phyloP scores from a whole-genome alignment of 2,888 invertebrate species.

The Scaeva pyrastri region DNA sequence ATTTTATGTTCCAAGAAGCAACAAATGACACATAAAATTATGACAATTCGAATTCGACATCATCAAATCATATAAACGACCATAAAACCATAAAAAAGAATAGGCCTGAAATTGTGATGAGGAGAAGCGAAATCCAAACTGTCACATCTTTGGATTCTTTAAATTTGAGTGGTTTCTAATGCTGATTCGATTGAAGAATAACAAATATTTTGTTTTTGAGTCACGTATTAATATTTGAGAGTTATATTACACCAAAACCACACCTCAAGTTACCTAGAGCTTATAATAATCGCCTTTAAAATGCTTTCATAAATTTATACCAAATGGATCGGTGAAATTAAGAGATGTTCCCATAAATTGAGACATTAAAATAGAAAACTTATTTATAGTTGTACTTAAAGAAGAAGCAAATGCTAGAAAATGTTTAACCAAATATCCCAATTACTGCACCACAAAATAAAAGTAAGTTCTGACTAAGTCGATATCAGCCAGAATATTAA shows the following conservation, averaged over 20 bases:
- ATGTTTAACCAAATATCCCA: no score
- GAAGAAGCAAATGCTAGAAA: no score
- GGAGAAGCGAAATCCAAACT: conserved; percentile 36
- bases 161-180: conserved; percentile 51
- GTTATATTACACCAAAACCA: not conserved
- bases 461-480: no score
- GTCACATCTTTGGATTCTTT: conserved; percentile 40
- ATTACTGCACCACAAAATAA: no score
- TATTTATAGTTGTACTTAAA: no score
- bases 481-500: no score
- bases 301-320: not conserved
- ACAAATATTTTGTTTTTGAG: conserved; percentile 54
- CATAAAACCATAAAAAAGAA: not conserved
- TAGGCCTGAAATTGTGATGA: conserved; percentile 35
- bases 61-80: conserved; percentile 23
- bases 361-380: no score
- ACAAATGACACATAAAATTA: conserved; percentile 71
- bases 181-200: conserved; percentile 50
- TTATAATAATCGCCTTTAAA: not conserved
- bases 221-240: conserved; percentile 38
- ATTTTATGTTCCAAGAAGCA: conserved; percentile 26
- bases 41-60: conserved; percentile 61
- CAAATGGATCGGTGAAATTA: not conserved
- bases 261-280: conserved; percentile 1
- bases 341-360: not conserved